phyloP scores from a whole-genome alignment of 2,888 invertebrate species.

The Chromoteleia sp. region DNA sequence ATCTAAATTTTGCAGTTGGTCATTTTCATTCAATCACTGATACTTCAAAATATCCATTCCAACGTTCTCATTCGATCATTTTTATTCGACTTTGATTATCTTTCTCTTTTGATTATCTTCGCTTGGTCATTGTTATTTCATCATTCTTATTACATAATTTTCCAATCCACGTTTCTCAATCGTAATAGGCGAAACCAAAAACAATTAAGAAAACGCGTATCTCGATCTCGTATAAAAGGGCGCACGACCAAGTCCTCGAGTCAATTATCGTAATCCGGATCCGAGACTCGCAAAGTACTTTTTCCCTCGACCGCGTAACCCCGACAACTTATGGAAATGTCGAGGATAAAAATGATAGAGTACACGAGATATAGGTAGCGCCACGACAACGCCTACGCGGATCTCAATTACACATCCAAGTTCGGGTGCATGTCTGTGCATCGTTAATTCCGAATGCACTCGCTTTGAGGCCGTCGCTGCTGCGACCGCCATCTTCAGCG shows the following conservation, averaged over 20 bases:
- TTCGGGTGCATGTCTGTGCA: constrained; percentile 55
- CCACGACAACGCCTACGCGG: constrained; percentile 54
- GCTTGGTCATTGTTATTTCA: too few relatives aligned
- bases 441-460: constrained; percentile 49
- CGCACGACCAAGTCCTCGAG: not conserved
- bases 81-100: too few relatives aligned
- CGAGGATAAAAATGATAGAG: constrained; percentile 36
- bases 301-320: constrained; percentile 11
- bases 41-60: too few relatives aligned
- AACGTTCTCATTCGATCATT: too few relatives aligned
- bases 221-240: not conserved
- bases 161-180: too few relatives aligned
- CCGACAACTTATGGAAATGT: constrained; percentile 54
- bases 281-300: constrained; percentile 1
- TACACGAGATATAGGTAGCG: constrained; percentile 34
- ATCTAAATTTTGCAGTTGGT: too few relatives aligned
- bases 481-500: constrained; percentile 57
- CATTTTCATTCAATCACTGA: too few relatives aligned
- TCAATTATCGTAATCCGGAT: constrained; percentile 21
- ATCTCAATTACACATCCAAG: constrained; percentile 43
- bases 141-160: too few relatives aligned
- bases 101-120: too few relatives aligned
- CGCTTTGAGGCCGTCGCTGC: constrained; percentile 38
- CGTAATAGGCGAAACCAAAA: too few relatives aligned
- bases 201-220: too few relatives aligned